Evolutionary conservation across 2,113 vertebrate genomes (phyloP).

Genomic region (Lota lota): DNA sequence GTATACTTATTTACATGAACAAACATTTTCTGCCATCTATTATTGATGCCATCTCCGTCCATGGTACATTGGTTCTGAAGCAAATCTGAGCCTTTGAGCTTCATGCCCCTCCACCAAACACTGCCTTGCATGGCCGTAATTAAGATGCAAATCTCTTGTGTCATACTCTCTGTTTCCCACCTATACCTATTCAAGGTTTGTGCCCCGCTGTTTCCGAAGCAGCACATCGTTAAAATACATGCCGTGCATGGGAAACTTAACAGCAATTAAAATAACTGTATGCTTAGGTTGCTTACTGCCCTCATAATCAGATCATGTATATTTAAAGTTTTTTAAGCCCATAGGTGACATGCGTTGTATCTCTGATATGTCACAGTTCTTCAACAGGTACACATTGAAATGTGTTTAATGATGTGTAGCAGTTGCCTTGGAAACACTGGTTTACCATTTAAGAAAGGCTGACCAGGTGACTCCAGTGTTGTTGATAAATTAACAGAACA

Average conservation of each 20-base stretch:
- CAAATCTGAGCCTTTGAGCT: slow-evolving; percentile 11
- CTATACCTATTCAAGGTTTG: slow-evolving; percentile 53
- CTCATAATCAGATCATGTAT: slow-evolving; percentile 43
- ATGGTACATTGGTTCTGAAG: slow-evolving; percentile 10
- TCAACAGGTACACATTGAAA: too few relatives aligned
- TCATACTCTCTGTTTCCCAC: slow-evolving; percentile 49
- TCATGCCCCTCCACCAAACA: not conserved
- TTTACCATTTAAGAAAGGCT: too few relatives aligned
- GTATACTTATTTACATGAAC: not conserved
- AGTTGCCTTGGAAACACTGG: too few relatives aligned
- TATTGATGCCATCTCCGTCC: not conserved
- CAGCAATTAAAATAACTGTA: slow-evolving; percentile 42
- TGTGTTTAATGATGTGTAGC: too few relatives aligned
- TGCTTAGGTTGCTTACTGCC: not conserved
- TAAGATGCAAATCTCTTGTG: slow-evolving; percentile 53
- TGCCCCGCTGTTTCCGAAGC: slow-evolving; percentile 38
- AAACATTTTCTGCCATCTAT: not conserved
- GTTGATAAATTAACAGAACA: too few relatives aligned
- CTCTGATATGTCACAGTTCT: too few relatives aligned
- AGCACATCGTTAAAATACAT: slow-evolving; percentile 57
- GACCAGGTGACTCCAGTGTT: too few relatives aligned
- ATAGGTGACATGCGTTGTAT: too few relatives aligned
- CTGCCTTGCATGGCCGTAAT: slow-evolving; percentile 39
- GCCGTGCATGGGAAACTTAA: slow-evolving; percentile 34
- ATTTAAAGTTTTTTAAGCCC: too few relatives aligned